Percentiles rank a stretch among this genome's conserved stretches.
Conservation (phyloP, 2,888 invertebrate genomes). For the Parnassius smintheus region DNA sequence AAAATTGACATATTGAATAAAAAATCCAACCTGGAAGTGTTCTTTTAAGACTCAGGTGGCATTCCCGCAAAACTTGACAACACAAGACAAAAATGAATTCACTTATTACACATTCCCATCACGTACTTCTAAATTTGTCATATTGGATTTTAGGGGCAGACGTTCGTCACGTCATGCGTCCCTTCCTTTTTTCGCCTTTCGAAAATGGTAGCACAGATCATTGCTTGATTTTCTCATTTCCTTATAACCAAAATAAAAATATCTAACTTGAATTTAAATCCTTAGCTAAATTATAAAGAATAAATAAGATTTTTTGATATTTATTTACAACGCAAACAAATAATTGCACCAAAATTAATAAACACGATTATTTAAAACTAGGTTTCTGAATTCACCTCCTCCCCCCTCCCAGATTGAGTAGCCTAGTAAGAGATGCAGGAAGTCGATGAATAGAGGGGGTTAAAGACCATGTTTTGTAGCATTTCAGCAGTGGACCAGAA, state of each 20-base stretch:
- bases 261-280: constrained; percentile 50
- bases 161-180: constrained; percentile 65
- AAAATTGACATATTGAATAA: no score
- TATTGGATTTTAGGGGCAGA: constrained; percentile 76
- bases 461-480: no score
- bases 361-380: no score
- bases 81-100: constrained; percentile 66
- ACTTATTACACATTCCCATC: constrained; percentile 70
- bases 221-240: not conserved
- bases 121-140: constrained; percentile 80
- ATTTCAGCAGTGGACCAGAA: no score
- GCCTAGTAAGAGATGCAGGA: no score
- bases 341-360: no score
- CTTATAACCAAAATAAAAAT: constrained; percentile 75
- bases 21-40: not conserved
- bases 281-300: not conserved
- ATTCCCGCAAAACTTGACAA: constrained; percentile 36
- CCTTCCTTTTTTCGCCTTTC: constrained; percentile 47
- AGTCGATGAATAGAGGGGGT: no score
- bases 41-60: constrained; percentile 35
- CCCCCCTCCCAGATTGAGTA: no score
- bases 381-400: no score
- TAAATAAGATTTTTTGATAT: no score
- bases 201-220: not conserved
- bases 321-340: no score